Evolutionary conservation across 2,113 vertebrate genomes (phyloP).

Genomic region (Zeus faber): DNA sequence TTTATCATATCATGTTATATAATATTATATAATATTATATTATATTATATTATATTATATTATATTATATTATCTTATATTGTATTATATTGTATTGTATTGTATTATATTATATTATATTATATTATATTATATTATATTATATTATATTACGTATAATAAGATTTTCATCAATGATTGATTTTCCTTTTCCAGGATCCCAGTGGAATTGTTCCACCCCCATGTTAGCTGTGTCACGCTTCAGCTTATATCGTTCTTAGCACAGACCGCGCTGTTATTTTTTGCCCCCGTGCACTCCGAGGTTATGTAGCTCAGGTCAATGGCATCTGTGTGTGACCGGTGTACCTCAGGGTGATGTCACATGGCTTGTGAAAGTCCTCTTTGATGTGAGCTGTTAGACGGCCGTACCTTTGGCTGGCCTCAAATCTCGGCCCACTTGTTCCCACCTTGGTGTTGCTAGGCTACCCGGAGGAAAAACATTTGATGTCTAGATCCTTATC

Average conservation of each 20-base stretch:
- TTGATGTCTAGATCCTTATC: conserved; percentile 52
- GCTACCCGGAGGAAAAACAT: conserved; percentile 45
- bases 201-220: neutral
- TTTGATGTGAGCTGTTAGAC: conserved; percentile 58
- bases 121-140: no score
- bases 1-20: no score
- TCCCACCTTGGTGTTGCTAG: conserved; percentile 36
- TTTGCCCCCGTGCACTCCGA: conserved; percentile 43
- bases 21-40: neutral
- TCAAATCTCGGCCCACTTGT: conserved; percentile 30
- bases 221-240: conserved; percentile 27
- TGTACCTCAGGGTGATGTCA: conserved; percentile 56
- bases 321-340: conserved; percentile 38
- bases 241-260: conserved; percentile 19
- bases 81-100: no score
- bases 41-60: neutral
- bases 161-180: neutral
- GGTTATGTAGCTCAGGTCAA: conserved; percentile 60
- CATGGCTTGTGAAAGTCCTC: conserved; percentile 53
- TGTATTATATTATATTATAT: no score
- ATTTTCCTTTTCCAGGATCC: conserved; percentile 1
- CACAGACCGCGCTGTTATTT: conserved; percentile 44
- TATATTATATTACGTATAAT: no score
- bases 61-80: no score
- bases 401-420: conserved; percentile 29